Conservation (phyloP, 1,140 invertebrate genomes). For the Solenopsis fugax region DNA sequence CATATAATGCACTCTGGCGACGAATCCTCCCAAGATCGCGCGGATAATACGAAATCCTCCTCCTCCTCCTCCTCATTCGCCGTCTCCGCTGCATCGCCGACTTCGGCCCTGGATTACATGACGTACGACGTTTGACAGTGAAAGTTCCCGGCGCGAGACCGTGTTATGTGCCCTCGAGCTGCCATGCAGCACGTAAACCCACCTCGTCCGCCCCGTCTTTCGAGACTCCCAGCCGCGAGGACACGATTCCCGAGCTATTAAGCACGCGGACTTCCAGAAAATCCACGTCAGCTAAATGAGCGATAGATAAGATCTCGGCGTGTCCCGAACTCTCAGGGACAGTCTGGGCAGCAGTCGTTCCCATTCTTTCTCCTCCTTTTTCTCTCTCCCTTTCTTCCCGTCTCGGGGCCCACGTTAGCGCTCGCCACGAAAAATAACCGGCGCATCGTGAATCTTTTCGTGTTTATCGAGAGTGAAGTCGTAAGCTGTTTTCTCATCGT, state of each 20-base stretch:
- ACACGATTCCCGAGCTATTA: conserved; percentile 20
- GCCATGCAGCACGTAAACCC: conserved; percentile 47
- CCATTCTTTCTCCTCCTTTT: not conserved
- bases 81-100: conserved; percentile 27
- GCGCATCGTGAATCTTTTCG: not conserved
- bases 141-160: conserved; percentile 72
- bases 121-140: conserved; percentile 78
- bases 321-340: conserved; percentile 18
- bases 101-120: conserved; percentile 72
- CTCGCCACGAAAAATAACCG: conserved; percentile 2
- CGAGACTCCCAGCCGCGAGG: conserved; percentile 31
- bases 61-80: not conserved
- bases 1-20: not conserved
- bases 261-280: conserved; percentile 10
- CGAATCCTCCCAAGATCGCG: conserved; percentile 41
- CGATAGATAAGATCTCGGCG: conserved; percentile 19
- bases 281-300: conserved; percentile 3
- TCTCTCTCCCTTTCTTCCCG: not conserved
- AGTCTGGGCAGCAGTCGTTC: not conserved
- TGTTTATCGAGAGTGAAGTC: not conserved
- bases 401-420: not conserved
- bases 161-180: conserved; percentile 38
- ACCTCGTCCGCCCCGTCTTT: conserved; percentile 8
- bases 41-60: conserved; percentile 39
- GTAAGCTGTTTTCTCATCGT: conserved; percentile 16